Evolutionary conservation across 2,113 vertebrate species (phyloP).

Genomic region (Mormoops blainvillei): DNA sequence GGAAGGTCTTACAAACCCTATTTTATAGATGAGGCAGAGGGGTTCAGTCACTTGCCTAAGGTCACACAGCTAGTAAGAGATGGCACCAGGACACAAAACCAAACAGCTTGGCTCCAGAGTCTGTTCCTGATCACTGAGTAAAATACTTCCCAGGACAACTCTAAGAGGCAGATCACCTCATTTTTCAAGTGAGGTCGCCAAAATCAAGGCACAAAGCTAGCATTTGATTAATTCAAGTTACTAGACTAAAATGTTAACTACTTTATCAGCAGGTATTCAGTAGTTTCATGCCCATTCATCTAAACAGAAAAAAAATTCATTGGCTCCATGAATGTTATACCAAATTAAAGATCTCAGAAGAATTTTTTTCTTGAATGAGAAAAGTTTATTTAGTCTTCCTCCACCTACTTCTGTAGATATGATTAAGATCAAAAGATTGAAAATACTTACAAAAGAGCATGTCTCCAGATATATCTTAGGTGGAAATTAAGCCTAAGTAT

Average conservation of each 20-base stretch:
- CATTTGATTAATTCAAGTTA: not conserved
- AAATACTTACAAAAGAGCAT: not conserved
- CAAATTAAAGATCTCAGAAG: not conserved
- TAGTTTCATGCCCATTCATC: not conserved
- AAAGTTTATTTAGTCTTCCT: not conserved
- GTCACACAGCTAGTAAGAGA: not conserved
- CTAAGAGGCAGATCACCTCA: not conserved
- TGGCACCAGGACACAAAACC: not conserved
- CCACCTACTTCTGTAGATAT: not conserved
- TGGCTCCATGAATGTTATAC: not conserved
- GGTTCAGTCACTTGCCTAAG: not conserved
- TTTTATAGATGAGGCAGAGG: not conserved
- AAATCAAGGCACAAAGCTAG: not conserved
- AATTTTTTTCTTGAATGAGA: not conserved
- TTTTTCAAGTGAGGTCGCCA: not conserved
- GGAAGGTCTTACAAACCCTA: not conserved
- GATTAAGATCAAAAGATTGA: not conserved
- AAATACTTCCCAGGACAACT: not conserved
- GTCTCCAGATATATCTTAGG: not conserved
- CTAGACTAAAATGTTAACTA: conserved; percentile 9
- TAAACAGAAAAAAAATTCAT: not conserved
- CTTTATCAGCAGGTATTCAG: not conserved
- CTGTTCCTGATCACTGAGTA: not conserved
- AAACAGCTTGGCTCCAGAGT: not conserved
- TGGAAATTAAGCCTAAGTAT: not conserved